These are phyloP conservation scores for Knipowitschia caucasica DNA, from an alignment of 2,797 vertebrate genomes.

Conservation along the genomic window DNA sequence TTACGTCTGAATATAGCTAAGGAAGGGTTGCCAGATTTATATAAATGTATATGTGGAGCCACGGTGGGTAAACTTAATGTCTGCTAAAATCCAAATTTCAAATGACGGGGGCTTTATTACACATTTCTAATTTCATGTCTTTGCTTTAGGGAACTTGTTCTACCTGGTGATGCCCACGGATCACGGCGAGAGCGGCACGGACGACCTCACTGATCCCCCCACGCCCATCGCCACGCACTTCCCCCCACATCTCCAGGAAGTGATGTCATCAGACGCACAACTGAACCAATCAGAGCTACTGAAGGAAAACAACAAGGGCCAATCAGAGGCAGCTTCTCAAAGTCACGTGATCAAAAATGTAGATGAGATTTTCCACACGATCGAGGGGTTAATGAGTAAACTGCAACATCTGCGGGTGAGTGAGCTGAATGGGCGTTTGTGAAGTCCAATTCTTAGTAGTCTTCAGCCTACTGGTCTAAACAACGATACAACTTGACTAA, in stretches of 20 bases:
- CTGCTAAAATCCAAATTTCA: too few species aligned
- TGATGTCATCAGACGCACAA: constrained; percentile 8
- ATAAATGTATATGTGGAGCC: too few species aligned
- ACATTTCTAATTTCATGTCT: neutral
- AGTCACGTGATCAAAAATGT: constrained; percentile 68
- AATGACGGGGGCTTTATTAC: neutral
- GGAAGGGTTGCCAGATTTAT: too few species aligned
- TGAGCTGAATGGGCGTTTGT: too few species aligned
- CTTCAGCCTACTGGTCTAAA: too few species aligned
- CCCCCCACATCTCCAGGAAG: constrained; percentile 38
- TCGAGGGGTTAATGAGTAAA: constrained; percentile 73
- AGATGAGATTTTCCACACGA: constrained; percentile 75
- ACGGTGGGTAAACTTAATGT: too few species aligned
- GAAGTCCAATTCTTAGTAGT: too few species aligned
- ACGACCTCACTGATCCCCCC: constrained; percentile 52
- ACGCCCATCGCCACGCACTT: constrained; percentile 35
- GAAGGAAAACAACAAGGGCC: constrained; percentile 29
- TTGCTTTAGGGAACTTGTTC: constrained; percentile 71
- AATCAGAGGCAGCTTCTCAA: constrained; percentile 25
- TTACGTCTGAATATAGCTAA: too few species aligned
- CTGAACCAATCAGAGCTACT: constrained; percentile 30
- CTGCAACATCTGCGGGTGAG: constrained; percentile 70
- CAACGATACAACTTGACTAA: too few species aligned
- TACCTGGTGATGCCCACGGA: constrained; percentile 73
- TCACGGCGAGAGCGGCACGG: constrained; percentile 66